These are phyloP conservation scores for Gobius niger DNA, from an alignment of 2,113 vertebrate species.

Conservation along the genomic window DNA sequence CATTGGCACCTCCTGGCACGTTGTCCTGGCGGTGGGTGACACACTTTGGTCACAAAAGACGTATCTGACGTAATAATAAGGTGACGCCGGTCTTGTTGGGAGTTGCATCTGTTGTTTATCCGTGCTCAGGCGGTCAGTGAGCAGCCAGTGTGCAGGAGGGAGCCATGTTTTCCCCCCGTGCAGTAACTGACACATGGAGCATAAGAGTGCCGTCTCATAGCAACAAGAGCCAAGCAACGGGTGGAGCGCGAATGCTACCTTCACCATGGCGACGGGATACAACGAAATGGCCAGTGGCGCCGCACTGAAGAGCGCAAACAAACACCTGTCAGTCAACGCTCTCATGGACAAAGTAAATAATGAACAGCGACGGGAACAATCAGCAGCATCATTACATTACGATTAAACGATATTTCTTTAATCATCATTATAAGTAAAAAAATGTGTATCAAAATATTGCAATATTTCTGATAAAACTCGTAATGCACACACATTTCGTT, in stretches of 20 bases:
- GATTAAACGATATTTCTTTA: too few species aligned
- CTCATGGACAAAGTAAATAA: background rate
- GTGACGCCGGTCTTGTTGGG: background rate
- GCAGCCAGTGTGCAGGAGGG: conserved; percentile 31
- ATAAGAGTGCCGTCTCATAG: conserved; percentile 43
- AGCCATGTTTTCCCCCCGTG: conserved; percentile 27
- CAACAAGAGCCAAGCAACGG: conserved; percentile 34
- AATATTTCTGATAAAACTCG: too few species aligned
- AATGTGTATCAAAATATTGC: too few species aligned
- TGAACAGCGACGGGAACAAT: background rate
- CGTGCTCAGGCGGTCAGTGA: conserved; percentile 13
- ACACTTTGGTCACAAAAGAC: background rate
- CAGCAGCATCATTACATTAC: too few species aligned
- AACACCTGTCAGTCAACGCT: conserved; percentile 14
- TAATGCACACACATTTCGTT: too few species aligned
- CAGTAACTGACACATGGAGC: conserved; percentile 35
- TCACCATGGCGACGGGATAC: conserved; percentile 63
- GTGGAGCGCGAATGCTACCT: conserved; percentile 24
- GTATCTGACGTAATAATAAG: background rate
- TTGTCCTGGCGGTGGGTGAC: too few species aligned
- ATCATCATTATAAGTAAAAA: too few species aligned
- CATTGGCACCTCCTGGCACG: background rate
- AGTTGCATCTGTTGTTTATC: background rate
- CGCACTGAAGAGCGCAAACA: conserved; percentile 15
- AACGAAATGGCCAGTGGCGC: conserved; percentile 38